These are phyloP conservation scores for Platorchestia sp. DNA, from an alignment of 1,140 invertebrate species.

Conservation along the genomic window DNA sequence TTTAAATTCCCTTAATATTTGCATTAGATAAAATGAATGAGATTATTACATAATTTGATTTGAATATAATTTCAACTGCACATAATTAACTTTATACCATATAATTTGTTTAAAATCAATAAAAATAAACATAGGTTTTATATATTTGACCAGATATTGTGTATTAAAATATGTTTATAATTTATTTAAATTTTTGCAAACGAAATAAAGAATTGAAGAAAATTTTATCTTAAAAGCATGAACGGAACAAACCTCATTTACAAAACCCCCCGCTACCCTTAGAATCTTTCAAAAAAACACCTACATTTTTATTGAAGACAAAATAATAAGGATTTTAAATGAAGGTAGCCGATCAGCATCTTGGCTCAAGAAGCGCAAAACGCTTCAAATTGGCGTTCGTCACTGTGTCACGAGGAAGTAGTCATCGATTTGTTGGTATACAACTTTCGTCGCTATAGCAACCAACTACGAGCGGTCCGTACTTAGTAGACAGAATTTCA, in stretches of 20 bases:
- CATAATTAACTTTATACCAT: too few relatives aligned
- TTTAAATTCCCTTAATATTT: too few relatives aligned
- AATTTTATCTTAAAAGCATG: not conserved
- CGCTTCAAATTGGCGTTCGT: not conserved
- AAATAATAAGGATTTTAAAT: not conserved
- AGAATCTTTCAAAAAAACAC: not conserved
- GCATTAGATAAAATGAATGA: too few relatives aligned
- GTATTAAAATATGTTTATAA: too few relatives aligned
- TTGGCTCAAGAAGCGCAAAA: not conserved
- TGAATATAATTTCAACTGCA: too few relatives aligned
- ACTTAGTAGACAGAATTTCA: not conserved
- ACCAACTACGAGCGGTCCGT: not conserved
- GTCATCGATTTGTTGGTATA: slow-evolving; percentile 29
- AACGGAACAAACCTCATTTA: not conserved
- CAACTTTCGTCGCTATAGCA: not conserved
- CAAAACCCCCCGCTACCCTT: not conserved
- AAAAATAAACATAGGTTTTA: too few relatives aligned
- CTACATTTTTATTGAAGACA: not conserved
- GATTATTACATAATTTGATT: too few relatives aligned
- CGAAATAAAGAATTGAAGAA: not conserved
- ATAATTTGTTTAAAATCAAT: too few relatives aligned
- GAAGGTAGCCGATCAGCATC: not conserved
- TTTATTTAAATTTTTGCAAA: too few relatives aligned
- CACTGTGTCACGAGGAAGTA: not conserved
- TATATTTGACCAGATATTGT: too few relatives aligned